Base-by-base conservation (phyloP, 2,113 vertebrate genomes). In the Chionomys nivalis region DNA sequence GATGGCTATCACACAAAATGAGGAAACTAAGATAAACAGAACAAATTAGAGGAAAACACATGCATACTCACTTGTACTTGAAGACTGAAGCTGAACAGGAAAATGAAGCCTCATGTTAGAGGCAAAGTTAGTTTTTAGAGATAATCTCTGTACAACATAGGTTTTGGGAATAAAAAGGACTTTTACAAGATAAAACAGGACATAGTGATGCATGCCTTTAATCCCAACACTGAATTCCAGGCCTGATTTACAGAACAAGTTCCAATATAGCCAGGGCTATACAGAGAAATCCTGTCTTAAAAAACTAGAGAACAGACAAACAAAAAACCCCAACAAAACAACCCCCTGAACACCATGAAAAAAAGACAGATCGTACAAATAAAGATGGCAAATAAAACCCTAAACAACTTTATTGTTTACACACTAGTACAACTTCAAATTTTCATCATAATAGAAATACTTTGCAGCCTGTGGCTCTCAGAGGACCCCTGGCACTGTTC, bases 1-100 rank as follows among this genome's bases (percentile, higher is more conserved):
- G 92, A 98, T 95, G 93, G 96, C 95, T 97, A 96, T 98, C 95
- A 98, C 4, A 55, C 96, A 95, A 96, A 97, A 96, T 93, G 97
- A 95, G 97, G 93, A 97, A 98, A 96, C 90, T 97, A 98, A 98
- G 97, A 97, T 96, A 97, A 97, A 96, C 68, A 96, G 97, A 90
- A 97, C 66, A 96, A 92, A 98, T 95, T 90, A 98, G 87, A 83
- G 92, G 79, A 97, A 78, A 89, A 97, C 94, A 97, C 93, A 76
- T 47, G 94, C 89, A 2, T 95, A 96, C 92, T 96, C 94, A 96
- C 97, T 26, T 87, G 31, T 19, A 98, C 55, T 55, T 4, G 97
- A 97, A 98, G 94, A 87, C 88, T 93, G 81, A 97, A 66, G 79
- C 89, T 52, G 10, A 95, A 96, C 52, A 52, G 12, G 83, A 85